Evolutionary conservation across 2,113 vertebrate genomes (phyloP).

Genomic region (Oryzias javanicus): DNA sequence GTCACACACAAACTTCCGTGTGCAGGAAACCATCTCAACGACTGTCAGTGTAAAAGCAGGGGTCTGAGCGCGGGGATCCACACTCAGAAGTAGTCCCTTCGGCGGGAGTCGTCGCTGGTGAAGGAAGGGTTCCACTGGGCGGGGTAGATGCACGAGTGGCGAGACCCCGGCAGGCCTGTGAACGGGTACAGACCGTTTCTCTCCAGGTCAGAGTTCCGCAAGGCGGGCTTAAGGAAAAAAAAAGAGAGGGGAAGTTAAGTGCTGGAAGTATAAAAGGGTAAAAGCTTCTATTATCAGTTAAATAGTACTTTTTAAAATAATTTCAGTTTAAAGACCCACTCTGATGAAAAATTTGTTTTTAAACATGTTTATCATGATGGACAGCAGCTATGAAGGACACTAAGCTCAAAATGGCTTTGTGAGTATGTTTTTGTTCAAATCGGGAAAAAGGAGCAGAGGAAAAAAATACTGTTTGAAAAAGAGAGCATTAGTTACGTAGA

Average conservation of each 20-base stretch:
- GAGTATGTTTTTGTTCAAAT: too few relatives aligned
- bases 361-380: too few relatives aligned
- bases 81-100: constrained; percentile 93
- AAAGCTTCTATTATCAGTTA: too few relatives aligned
- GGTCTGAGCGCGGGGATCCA: not conserved
- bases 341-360: too few relatives aligned
- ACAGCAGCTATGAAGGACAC: too few relatives aligned
- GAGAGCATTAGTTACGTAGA: too few relatives aligned
- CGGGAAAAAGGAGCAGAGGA: too few relatives aligned
- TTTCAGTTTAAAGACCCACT: too few relatives aligned
- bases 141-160: constrained; percentile 96
- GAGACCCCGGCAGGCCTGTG: constrained; percentile 91
- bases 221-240: constrained; percentile 73
- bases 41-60: not conserved
- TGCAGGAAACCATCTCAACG: constrained; percentile 6
- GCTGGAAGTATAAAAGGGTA: not conserved
- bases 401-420: too few relatives aligned
- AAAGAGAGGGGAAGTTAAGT: constrained; percentile 8
- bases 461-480: too few relatives aligned
- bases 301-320: too few relatives aligned
- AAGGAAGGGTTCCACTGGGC: constrained; percentile 97
- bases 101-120: constrained; percentile 91
- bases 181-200: constrained; percentile 91
- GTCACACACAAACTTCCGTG: constrained; percentile 1
- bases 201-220: constrained; percentile 92